Conservation (phyloP, 2,888 invertebrate species). For the Euspilapteryx auroguttella region DNA sequence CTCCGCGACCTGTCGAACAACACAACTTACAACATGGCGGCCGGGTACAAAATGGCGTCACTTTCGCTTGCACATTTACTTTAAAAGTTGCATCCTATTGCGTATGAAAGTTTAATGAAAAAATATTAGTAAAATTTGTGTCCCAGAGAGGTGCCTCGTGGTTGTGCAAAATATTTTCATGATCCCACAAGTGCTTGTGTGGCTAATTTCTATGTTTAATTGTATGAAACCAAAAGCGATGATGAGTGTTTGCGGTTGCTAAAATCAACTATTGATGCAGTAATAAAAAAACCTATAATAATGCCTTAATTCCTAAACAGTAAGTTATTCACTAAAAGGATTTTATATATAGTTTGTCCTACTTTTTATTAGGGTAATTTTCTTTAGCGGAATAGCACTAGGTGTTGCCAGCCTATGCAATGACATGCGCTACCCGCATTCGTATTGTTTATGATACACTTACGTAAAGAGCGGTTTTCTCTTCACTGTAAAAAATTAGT, state of each 20-base stretch:
- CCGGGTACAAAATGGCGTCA: constrained; percentile 23
- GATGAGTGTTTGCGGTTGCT: constrained; percentile 32
- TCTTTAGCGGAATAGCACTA: constrained; percentile 25
- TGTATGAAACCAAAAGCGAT: constrained; percentile 38
- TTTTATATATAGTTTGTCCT: no score
- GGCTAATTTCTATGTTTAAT: constrained; percentile 16
- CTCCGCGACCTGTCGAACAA: constrained; percentile 65
- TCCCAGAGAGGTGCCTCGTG: constrained; percentile 8
- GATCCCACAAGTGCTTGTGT: constrained; percentile 26
- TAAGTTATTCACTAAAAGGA: no score
- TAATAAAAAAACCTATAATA: no score
- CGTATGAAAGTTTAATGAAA: no score
- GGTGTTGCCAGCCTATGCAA: constrained; percentile 34
- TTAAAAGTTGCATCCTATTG: no score
- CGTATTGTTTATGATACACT: constrained; percentile 38
- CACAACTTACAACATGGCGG: constrained; percentile 44
- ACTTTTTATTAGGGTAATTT: no score
- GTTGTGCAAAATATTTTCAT: constrained; percentile 9
- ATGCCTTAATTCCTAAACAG: no score
- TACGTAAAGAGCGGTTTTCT: constrained; percentile 45
- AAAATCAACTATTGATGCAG: no score
- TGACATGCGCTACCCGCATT: constrained; percentile 55
- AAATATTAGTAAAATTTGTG: constrained; percentile 3
- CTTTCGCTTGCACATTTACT: not conserved
- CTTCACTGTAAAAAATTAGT: constrained; percentile 59